Percentiles rank a stretch among this genome's conserved stretches.
phyloP scores from a whole-genome alignment of 2,797 vertebrate genomes.

The Alcedo quadribrachys region DNA sequence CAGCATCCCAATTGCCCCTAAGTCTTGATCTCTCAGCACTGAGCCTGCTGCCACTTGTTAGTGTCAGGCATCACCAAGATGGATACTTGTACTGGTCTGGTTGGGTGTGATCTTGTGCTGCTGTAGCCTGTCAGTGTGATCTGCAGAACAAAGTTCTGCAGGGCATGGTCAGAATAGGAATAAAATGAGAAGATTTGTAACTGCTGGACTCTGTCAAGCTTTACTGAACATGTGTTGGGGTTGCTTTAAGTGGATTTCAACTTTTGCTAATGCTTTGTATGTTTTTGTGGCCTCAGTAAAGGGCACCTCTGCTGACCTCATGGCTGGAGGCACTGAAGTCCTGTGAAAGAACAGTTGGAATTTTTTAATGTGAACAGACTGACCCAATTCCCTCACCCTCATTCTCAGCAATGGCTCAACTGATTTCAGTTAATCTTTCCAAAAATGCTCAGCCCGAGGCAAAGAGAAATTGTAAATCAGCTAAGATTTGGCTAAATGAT shows the following conservation, averaged over 20 bases:
- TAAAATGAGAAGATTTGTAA: neutral
- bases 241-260: neutral
- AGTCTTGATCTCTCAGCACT: neutral
- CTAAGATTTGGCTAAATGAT: neutral
- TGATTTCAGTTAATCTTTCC: constrained; percentile 34
- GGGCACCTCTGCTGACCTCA: constrained; percentile 58
- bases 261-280: neutral
- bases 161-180: neutral
- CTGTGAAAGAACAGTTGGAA: constrained; percentile 36
- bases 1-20: neutral
- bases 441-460: constrained; percentile 46
- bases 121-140: neutral
- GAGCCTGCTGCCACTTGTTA: too few relatives aligned
- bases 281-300: neutral
- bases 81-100: neutral
- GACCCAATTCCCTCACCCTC: constrained; percentile 40
- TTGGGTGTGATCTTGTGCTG: neutral
- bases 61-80: neutral
- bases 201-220: neutral
- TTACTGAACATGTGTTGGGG: neutral
- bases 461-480: constrained; percentile 37
- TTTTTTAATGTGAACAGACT: constrained; percentile 39
- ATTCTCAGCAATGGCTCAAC: constrained; percentile 4
- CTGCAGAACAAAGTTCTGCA: neutral
- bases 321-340: constrained; percentile 17